Percentiles rank a stretch among this genome's conserved stretches.
phyloP scores from a whole-genome alignment of 2,113 vertebrate species.

The Burhinus bistriatus region DNA sequence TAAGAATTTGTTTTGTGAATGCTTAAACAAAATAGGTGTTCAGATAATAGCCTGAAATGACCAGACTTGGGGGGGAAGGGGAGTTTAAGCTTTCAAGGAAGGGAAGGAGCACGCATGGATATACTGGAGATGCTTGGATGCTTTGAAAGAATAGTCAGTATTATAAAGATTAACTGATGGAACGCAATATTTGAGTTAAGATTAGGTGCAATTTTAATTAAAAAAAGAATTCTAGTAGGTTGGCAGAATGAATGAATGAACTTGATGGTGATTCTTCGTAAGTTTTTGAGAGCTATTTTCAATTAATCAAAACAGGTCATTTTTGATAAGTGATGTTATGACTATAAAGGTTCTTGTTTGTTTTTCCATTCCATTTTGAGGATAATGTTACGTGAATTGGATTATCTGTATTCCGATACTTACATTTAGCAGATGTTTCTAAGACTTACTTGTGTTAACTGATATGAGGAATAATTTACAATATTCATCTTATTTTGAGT shows the following conservation, averaged over 20 bases:
- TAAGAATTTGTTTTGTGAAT: slow-evolving; percentile 46
- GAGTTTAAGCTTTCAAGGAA: background rate
- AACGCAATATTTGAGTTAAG: background rate
- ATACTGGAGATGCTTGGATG: background rate
- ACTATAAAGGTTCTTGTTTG: background rate
- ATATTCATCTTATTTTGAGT: slow-evolving; percentile 35
- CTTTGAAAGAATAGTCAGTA: background rate
- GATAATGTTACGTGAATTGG: background rate
- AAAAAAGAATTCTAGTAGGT: background rate
- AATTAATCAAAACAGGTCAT: background rate
- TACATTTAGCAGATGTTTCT: background rate
- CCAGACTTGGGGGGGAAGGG: background rate
- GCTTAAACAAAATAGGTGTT: slow-evolving; percentile 41
- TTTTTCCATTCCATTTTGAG: slow-evolving; percentile 6
- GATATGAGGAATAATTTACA: slow-evolving; percentile 37
- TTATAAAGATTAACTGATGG: background rate
- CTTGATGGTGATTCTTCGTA: background rate
- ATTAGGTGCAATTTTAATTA: background rate
- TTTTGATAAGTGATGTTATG: background rate
- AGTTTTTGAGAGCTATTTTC: background rate
- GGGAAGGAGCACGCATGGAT: background rate
- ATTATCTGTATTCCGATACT: slow-evolving; percentile 38
- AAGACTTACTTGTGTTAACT: slow-evolving; percentile 23
- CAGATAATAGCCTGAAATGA: background rate
- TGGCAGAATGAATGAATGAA: background rate